Base-by-base conservation (phyloP, 2,888 invertebrate genomes). In the Nemoura dubitans region DNA sequence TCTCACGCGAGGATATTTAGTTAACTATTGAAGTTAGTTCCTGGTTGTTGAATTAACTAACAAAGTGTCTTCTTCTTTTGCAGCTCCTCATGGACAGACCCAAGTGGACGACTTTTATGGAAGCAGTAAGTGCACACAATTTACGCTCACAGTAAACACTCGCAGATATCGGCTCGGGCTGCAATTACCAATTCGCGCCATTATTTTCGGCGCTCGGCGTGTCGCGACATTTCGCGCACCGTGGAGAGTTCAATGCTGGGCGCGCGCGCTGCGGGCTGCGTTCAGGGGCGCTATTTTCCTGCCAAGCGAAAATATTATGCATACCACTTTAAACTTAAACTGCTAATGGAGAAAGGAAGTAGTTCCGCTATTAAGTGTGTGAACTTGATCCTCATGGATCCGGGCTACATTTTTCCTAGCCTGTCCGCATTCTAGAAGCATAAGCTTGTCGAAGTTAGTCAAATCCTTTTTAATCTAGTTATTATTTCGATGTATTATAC, bases 11-110 rank as follows among this genome's bases (percentile, higher is more conserved):
- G 59, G 21, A 59, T 59, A 21, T 59, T 59, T 59, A 7, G 59
- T 59, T 59, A 59, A 59, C 59, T 7, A 59, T 59, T 36, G 36
- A 59, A 7, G 59, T 21, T 59, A 59, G 59, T 59, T 59, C 59
- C 59, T 59, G 59, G 59, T 59, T 21, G 59, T 21, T 59, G 59
- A 59, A 59, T 59, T 59, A 59, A 16, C 59, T 59, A 59, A 59
- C 59, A 59, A 59, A 59, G 14, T 59, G 59, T 59, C 59, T 59
- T 59, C 59, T 87, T 87, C 36, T 29, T 87, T 88, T 91, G 80
- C 90, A 92, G 92, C 92, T 42, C 92, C 92, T 84, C 85, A 85
- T 10, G 90, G 91, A 89, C 90, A 91, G 88, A 91, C 91, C 88
- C 90, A 91, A 88, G 89, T 91, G 29, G 91, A 90, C 81, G 91